phyloP scores from a whole-genome alignment of 2,888 invertebrate species.

The Acronicta alni region DNA sequence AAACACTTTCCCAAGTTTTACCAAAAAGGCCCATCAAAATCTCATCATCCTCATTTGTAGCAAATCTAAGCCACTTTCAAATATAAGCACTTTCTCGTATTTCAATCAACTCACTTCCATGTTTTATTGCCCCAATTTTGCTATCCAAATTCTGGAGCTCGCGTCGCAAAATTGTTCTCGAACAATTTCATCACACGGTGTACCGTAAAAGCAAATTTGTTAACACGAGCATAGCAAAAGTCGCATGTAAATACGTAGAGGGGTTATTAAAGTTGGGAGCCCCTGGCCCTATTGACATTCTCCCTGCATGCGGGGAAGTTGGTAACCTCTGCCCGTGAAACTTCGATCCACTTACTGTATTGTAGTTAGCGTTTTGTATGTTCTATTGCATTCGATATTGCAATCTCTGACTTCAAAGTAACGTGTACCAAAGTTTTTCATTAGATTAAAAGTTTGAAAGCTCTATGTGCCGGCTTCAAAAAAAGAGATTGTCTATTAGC shows the following conservation, averaged over 20 bases:
- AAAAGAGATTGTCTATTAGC: too few species aligned
- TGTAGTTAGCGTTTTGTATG: conserved; percentile 29
- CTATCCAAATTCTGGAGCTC: conserved; percentile 9
- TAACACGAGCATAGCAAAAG: conserved; percentile 11
- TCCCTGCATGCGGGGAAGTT: conserved; percentile 38
- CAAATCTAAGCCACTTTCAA: background rate
- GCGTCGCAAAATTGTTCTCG: conserved; percentile 17
- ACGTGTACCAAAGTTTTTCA: background rate
- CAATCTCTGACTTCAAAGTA: conserved; percentile 2
- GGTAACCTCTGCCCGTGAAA: conserved; percentile 36
- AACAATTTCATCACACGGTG: conserved; percentile 13
- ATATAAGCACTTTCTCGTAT: background rate
- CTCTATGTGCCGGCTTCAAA: too few species aligned
- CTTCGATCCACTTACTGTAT: conserved; percentile 24
- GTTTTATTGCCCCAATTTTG: background rate
- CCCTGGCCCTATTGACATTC: conserved; percentile 43
- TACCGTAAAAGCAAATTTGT: background rate
- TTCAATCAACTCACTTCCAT: background rate
- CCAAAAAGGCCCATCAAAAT: background rate
- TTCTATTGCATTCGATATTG: conserved; percentile 23
- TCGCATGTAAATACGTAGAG: conserved; percentile 22
- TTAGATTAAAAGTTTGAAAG: background rate
- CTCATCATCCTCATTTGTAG: background rate
- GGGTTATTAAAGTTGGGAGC: conserved; percentile 36
- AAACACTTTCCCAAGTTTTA: background rate